Evolutionary conservation across 1,140 invertebrate genomes (phyloP), one percentile per base, ranked within the genome.

Genomic region (Rhopalosiphum padi): DNA sequence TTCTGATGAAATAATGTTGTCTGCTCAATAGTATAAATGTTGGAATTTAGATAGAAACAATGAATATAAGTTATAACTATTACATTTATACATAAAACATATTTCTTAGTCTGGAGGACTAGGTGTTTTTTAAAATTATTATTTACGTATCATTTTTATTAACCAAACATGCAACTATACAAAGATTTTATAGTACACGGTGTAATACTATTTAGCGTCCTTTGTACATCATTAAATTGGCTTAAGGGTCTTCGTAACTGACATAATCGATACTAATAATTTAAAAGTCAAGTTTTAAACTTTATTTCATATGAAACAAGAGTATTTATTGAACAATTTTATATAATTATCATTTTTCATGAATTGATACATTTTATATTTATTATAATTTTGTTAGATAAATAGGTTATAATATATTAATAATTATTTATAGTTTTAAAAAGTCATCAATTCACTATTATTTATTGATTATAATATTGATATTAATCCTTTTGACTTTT

Each of bases 221-320:
- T 88, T 18, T 51, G n/a, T 35, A 7, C 0, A 53, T 89, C 22
- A 89, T 89, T 89, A 53, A 89, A 55, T 89, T 89, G 87, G 87
- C 87, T 89, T 89, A 89, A 48, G 48, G 87, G 87, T 89, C 87
- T 89, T 89, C 87, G 21, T 53, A 53, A 55, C 48, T 22, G 7
- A 88, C n/a, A 46, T 18, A 55, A 89, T 89, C 87, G 37, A 89
- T 89, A 89, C n/a, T 53, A 89, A 68, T 68, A 68, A n/a, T 0
- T 68, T 15, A 68, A n/a, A 60, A 37, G 48, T 23, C n/a, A 55
- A 89, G 21, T 25, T 53, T 25, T 55, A 53, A 89, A 89, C 87
- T 88, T 88, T 25, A 89, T 53, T 51, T 51, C 30, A 35, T 88
- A 35, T 9, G 51, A 51, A 88, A 88, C 35, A 86, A 41, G 22